phyloP scores from a whole-genome alignment of 23 tunicate genomes.

The Ciona savignyi region DNA sequence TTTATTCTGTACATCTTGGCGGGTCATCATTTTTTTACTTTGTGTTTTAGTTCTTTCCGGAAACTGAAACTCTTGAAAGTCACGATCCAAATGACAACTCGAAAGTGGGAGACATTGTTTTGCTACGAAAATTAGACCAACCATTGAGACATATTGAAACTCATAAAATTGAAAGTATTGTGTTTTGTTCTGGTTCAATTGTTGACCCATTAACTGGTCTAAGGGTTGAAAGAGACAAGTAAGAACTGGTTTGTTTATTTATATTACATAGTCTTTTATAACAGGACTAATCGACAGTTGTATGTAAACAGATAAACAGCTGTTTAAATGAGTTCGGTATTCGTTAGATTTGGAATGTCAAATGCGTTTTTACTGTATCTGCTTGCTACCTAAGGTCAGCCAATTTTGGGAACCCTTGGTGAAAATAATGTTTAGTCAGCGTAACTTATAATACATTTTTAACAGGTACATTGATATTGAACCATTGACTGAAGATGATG shows the following conservation, averaged over 20 bases:
- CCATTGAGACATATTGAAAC: constrained; percentile 51
- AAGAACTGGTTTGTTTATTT: background rate
- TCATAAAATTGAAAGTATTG: constrained; percentile 59
- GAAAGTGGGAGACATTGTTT: constrained; percentile 68
- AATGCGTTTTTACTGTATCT: too few relatives aligned
- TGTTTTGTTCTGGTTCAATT: constrained; percentile 54
- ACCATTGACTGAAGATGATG: background rate
- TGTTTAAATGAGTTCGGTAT: background rate
- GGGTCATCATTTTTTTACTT: background rate
- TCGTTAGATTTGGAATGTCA: background rate
- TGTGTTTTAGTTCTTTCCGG: constrained; percentile 59
- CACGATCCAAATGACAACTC: constrained; percentile 41
- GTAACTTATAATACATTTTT: too few relatives aligned
- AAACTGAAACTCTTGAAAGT: constrained; percentile 25
- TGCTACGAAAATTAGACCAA: constrained; percentile 58
- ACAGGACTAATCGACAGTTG: too few relatives aligned
- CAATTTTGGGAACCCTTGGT: too few relatives aligned
- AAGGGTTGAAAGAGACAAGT: constrained; percentile 59
- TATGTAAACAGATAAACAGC: background rate
- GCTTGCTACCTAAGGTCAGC: too few relatives aligned
- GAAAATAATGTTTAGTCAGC: too few relatives aligned
- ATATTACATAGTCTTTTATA: background rate
- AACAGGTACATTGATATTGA: background rate
- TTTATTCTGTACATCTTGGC: too few relatives aligned
- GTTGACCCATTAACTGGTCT: constrained; percentile 88